These are phyloP conservation scores for Frieseomelitta varia DNA, from an alignment of 1,140 invertebrate genomes.

Conservation along the genomic window DNA sequence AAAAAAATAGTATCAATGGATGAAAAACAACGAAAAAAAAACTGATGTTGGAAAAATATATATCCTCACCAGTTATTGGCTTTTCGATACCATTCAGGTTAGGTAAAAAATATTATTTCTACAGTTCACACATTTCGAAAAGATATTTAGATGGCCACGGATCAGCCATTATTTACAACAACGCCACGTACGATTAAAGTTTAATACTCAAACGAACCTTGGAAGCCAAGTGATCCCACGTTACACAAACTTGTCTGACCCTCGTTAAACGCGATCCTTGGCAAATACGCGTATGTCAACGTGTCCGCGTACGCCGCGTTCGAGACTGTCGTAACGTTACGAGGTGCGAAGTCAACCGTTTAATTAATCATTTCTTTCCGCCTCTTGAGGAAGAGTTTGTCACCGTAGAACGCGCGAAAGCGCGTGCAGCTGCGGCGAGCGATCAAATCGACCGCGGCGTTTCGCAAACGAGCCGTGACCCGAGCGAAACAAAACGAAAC, in stretches of 20 bases:
- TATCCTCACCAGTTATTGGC: too few relatives aligned
- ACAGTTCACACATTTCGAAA: too few relatives aligned
- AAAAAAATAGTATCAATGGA: too few relatives aligned
- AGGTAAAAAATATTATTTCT: too few relatives aligned
- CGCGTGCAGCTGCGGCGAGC: constrained; percentile 6
- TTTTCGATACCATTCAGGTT: too few relatives aligned
- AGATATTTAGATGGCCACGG: too few relatives aligned
- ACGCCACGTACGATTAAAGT: neutral
- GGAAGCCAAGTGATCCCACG: neutral
- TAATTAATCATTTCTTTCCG: neutral
- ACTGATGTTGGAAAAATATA: too few relatives aligned
- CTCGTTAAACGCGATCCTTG: neutral
- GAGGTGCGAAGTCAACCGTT: too few relatives aligned
- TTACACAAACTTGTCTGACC: neutral
- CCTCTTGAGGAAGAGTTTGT: constrained; percentile 6
- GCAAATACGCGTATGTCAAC: neutral
- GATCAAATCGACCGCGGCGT: constrained; percentile 29
- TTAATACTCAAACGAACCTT: neutral
- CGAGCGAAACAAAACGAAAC: constrained; percentile 7
- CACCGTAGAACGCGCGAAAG: neutral
- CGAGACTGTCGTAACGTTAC: too few relatives aligned
- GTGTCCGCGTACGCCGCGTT: too few relatives aligned
- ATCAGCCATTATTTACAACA: neutral
- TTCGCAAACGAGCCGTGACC: constrained; percentile 38
- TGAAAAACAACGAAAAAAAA: too few relatives aligned